Percentiles rank a stretch among this genome's conserved stretches.
Evolutionary conservation across 1,140 invertebrate species (phyloP).

Genomic region (Pantala flavescens): DNA sequence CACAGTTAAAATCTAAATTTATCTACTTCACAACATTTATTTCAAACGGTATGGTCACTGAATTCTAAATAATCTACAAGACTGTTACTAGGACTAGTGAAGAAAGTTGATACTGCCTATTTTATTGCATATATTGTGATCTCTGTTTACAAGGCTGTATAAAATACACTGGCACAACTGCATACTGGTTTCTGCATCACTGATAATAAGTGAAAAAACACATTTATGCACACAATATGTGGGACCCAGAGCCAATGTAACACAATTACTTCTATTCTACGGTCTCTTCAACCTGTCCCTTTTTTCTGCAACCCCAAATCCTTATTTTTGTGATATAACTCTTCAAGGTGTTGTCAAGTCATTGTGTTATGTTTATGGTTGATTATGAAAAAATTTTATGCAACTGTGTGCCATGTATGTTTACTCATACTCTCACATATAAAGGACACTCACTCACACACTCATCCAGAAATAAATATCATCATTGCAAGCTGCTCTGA

Average conservation of each 20-base stretch:
- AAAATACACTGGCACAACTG: conserved; percentile 7
- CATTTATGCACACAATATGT: conserved; percentile 7
- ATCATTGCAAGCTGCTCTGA: conserved; percentile 12
- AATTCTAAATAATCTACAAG: conserved; percentile 8
- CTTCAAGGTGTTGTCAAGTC: conserved; percentile 8
- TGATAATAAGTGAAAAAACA: conserved; percentile 8
- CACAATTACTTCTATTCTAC: neutral
- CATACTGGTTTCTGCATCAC: conserved; percentile 5
- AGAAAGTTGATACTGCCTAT: conserved; percentile 6
- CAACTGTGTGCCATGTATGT: neutral
- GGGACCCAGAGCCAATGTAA: conserved; percentile 7
- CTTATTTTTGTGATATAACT: neutral
- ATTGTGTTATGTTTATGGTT: neutral
- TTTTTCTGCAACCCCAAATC: neutral
- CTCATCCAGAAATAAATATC: neutral
- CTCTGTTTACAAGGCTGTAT: conserved; percentile 9
- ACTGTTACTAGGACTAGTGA: conserved; percentile 5
- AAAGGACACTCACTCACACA: neutral
- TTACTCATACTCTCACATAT: conserved; percentile 2
- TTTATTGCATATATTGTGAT: conserved; percentile 3
- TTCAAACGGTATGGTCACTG: conserved; percentile 14
- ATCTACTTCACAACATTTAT: conserved; percentile 15
- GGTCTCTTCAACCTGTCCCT: neutral
- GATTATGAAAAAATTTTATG: neutral
- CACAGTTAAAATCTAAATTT: conserved; percentile 12